A percentile compares a stretch with the other conserved stretches of the same genome.
These are phyloP conservation scores for Ictalurus punctatus DNA, from an alignment of 2,113 vertebrate genomes.

Conservation along the genomic window DNA sequence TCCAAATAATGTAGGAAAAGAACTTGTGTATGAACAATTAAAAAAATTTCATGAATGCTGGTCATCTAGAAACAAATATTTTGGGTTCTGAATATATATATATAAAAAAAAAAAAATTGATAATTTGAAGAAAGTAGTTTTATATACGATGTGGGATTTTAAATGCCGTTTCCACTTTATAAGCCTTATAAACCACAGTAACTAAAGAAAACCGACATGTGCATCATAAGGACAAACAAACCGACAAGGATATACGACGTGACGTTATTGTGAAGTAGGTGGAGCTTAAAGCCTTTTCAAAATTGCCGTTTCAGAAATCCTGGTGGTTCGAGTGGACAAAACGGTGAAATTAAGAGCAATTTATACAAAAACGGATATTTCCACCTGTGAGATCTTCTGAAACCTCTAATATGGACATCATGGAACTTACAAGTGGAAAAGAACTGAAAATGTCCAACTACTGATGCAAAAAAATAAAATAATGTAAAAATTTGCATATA, in stretches of 20 bases:
- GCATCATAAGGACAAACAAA: not conserved
- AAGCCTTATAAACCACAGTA: too few relatives aligned
- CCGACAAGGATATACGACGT: not conserved
- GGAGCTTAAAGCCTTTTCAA: not conserved
- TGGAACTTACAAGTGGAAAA: not conserved
- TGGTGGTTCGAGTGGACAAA: not conserved
- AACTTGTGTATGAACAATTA: not conserved
- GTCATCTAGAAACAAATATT: not conserved
- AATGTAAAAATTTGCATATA: too few relatives aligned
- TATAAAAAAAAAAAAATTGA: too few relatives aligned
- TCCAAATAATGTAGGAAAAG: too few relatives aligned
- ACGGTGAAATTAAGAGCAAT: not conserved
- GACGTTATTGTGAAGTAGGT: not conserved
- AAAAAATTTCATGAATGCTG: too few relatives aligned
- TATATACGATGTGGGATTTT: not conserved
- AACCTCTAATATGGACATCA: too few relatives aligned
- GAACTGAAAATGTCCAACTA: too few relatives aligned
- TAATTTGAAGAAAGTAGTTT: not conserved
- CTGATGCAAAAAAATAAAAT: too few relatives aligned
- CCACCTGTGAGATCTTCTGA: too few relatives aligned
- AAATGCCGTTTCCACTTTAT: not conserved
- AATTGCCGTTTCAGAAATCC: not conserved
- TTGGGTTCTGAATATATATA: not conserved
- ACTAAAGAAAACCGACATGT: not conserved
- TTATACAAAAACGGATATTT: too few relatives aligned